Percentiles rank a stretch among this genome's conserved stretches.
Conservation (phyloP, 2,888 invertebrate genomes). For the Zygaena filipendulae region DNA sequence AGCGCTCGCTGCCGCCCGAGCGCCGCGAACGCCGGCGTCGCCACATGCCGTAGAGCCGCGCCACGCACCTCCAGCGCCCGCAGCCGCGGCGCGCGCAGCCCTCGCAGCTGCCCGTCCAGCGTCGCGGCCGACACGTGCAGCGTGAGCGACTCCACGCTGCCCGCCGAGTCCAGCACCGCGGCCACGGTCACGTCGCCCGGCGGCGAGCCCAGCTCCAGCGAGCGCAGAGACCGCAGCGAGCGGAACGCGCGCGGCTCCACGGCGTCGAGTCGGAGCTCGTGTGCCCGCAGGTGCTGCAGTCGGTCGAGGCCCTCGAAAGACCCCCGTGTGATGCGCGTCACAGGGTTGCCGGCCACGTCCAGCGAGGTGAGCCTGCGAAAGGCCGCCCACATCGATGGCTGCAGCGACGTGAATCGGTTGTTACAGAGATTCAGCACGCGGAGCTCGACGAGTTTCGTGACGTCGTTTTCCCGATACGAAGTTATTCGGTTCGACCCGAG, state of each 20-base stretch:
- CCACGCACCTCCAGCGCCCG: conserved; percentile 82
- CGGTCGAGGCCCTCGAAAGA: conserved; percentile 73
- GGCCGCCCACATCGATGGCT: conserved; percentile 73
- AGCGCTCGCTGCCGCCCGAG: conserved; percentile 77
- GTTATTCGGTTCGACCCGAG: conserved; percentile 77
- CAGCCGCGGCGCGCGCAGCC: conserved; percentile 78
- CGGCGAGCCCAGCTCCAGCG: conserved; percentile 72
- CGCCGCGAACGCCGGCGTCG: conserved; percentile 75
- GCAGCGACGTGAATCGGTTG: conserved; percentile 76
- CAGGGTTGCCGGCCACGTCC: conserved; percentile 82
- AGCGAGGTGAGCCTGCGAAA: conserved; percentile 74
- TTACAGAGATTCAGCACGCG: conserved; percentile 75
- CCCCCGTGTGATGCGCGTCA: conserved; percentile 73
- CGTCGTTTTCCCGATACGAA: conserved; percentile 71
- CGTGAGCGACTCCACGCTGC: conserved; percentile 29
- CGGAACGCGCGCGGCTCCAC: conserved; percentile 77
- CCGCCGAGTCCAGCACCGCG: conserved; percentile 23
- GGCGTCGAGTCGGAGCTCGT: conserved; percentile 73
- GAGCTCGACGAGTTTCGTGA: conserved; percentile 71
- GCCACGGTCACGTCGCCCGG: conserved; percentile 51
- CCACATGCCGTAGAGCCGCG: conserved; percentile 71
- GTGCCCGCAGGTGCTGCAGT: conserved; percentile 75
- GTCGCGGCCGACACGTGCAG: conserved; percentile 73
- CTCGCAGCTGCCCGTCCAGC: conserved; percentile 76
- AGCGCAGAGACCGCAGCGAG: conserved; percentile 72